Base-by-base conservation (phyloP, 2,113 vertebrate genomes). In the Sturnira hondurensis region DNA sequence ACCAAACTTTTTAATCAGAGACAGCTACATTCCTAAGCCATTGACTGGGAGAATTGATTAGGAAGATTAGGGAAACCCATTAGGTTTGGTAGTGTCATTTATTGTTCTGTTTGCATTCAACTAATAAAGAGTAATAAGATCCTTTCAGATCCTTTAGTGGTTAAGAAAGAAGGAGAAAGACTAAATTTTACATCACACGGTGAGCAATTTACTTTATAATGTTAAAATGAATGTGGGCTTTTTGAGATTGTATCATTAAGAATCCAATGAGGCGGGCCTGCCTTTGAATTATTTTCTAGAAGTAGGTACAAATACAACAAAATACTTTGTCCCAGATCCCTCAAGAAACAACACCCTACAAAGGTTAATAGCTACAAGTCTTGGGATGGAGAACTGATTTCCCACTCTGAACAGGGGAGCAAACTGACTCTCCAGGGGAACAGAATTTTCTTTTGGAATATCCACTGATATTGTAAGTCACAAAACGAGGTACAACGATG, bases 221-320 rank as follows among this genome's bases (percentile, higher is more conserved):
- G 95, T 89, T 73, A 67, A 78, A 95, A 93, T 92, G n/a, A 73
- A 86, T 26, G 7, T 50, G 24, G 50, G 3, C 28, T 85, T 84
- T 70, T 56, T 67, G 17, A 61, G 28, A 56, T 56, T 61, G 33
- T 67, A 54, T 95, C 85, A 86, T 38, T 94, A 54, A 28, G 43
- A 77, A 92, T 86, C 77, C 20, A 50, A 61, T 67, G 8, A 54
- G 33, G 20, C 74, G 36, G 5, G 16, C 16, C 43, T 91, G 26
- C 11, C 54, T 87, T 81, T 58, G 41, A 93, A 65, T 45, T 86
- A n/a, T 24, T 58, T 95, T 81, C 61, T 84, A 95, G 63, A 89
- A 83, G 19, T 68, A 91, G 14, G 68, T 50, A 67, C 24, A 36
- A 83, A 67, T 43, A 73, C 82, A 38, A 82, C 14, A 71, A 92